Conservation (phyloP, 1,140 invertebrate species). For the Hesperophylax magnus region DNA sequence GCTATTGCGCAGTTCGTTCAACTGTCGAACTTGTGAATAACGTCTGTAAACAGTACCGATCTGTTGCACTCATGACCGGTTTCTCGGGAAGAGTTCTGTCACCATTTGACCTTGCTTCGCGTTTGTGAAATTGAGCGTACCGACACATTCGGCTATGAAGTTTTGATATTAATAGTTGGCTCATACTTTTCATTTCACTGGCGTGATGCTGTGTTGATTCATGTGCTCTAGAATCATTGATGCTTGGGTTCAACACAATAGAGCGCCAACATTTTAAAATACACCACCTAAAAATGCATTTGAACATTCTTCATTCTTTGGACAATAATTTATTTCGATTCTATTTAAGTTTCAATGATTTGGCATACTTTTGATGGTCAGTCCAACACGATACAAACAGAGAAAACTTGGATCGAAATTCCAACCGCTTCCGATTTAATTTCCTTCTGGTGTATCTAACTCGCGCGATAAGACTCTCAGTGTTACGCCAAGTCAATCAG, state of each 20-base stretch:
- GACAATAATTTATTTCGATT: no score
- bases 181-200: no score
- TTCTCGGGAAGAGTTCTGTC: constrained; percentile 17
- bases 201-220: no score
- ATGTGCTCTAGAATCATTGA: no score
- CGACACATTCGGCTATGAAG: not conserved
- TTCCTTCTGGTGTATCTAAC: not conserved
- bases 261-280: no score
- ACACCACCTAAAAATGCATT: no score
- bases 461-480: not conserved
- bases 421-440: not conserved
- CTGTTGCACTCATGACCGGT: constrained; percentile 38
- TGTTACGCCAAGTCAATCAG: not conserved
- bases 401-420: not conserved
- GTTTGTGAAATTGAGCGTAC: not conserved
- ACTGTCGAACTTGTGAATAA: constrained; percentile 48
- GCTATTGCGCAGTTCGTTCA: constrained; percentile 52
- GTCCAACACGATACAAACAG: no score
- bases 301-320: no score
- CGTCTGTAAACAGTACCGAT: constrained; percentile 43
- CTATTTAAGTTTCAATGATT: no score
- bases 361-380: no score
- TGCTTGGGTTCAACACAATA: no score
- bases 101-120: constrained; percentile 1
- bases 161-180: not conserved